A percentile compares a stretch with the other conserved stretches of the same genome.
Evolutionary conservation across 64 coral and sea anemone genomes (phyloP).

Genomic region (Anthopleura sola): DNA sequence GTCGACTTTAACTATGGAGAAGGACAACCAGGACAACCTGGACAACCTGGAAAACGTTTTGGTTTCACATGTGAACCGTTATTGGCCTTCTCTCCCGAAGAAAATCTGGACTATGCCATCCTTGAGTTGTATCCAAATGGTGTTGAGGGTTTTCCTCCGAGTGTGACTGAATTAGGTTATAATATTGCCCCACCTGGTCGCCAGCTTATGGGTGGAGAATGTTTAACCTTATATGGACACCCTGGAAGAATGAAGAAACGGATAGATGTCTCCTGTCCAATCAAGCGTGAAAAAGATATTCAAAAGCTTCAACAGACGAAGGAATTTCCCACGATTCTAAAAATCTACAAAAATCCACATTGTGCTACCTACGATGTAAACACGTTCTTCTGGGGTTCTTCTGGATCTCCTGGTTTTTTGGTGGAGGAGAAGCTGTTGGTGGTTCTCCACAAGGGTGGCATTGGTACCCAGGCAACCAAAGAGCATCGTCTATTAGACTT

Average conservation of each 20-base stretch:
- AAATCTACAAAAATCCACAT: background rate
- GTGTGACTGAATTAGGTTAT: background rate
- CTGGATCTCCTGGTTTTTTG: conserved; percentile 2
- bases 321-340: background rate
- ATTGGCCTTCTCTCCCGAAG: background rate
- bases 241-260: background rate
- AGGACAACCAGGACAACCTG: too few species aligned
- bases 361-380: background rate
- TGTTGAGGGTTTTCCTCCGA: background rate
- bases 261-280: background rate
- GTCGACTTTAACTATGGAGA: background rate
- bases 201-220: background rate
- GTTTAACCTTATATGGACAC: background rate
- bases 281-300: background rate
- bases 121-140: background rate
- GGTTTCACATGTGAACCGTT: background rate
- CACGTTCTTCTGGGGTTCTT: background rate
- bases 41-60: too few species aligned
- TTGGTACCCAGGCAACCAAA: background rate
- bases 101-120: background rate
- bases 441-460: background rate
- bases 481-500: too few species aligned
- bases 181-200: background rate
- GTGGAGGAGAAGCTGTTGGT: background rate
- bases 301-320: background rate